Percentiles rank a stretch among this genome's conserved stretches.
Evolutionary conservation across 2,113 vertebrate genomes (phyloP).

Genomic region (Aldabrachelys gigantea): DNA sequence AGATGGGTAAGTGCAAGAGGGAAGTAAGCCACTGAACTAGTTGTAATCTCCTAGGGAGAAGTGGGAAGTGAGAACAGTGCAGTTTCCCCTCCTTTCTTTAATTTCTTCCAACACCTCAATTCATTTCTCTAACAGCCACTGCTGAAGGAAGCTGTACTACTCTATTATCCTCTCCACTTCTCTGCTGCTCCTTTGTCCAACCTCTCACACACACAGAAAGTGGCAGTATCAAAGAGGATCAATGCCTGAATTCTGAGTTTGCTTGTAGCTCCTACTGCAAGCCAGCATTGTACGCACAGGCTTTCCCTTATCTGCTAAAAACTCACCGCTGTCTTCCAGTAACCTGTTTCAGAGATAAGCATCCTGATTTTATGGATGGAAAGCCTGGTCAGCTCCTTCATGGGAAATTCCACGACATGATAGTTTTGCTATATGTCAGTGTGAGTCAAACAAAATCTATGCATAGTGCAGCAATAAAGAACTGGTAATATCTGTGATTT

Average conservation of each 20-base stretch:
- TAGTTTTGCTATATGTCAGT: neutral
- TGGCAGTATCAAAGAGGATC: neutral
- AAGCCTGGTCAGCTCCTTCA: fast-evolving
- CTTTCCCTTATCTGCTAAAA: neutral
- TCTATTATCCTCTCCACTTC: neutral
- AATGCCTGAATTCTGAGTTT: neutral
- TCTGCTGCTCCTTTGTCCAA: neutral
- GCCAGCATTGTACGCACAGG: fast-evolving
- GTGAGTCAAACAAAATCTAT: neutral
- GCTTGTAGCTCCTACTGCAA: neutral
- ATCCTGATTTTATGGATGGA: neutral
- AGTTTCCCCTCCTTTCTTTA: neutral
- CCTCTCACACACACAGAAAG: neutral
- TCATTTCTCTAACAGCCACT: neutral
- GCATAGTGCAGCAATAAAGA: neutral
- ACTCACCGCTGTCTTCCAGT: fast-evolving
- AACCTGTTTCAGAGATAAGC: neutral
- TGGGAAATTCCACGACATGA: neutral
- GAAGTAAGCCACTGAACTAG: neutral
- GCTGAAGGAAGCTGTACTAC: neutral
- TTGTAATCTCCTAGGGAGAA: neutral
- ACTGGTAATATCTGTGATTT: neutral
- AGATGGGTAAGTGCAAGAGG: neutral
- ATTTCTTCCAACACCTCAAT: neutral
- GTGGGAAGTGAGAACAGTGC: neutral